phyloP scores from a whole-genome alignment of 2,888 invertebrate species.

The Sabellastarte sp. region DNA sequence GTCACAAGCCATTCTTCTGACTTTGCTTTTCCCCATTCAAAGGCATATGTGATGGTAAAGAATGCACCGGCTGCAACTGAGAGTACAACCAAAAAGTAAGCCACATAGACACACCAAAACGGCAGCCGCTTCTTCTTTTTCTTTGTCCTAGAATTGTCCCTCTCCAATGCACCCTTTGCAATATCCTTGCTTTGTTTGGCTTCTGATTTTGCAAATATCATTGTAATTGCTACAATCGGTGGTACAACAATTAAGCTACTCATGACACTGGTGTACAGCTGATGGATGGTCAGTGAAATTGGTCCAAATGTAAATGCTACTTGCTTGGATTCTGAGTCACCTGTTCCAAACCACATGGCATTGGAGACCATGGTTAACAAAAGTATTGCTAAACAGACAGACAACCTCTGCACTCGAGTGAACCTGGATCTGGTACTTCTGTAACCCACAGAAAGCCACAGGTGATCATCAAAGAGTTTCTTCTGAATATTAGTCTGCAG shows the following conservation, averaged over 20 bases:
- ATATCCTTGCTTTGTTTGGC: too few species aligned
- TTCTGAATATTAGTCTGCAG: slow-evolving; percentile 15
- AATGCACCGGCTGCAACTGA: too few species aligned
- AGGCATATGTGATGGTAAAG: too few species aligned
- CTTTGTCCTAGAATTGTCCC: too few species aligned
- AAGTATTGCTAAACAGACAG: slow-evolving; percentile 36
- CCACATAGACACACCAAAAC: too few species aligned
- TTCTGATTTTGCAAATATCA: slow-evolving; percentile 29
- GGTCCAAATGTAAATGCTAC: slow-evolving; percentile 19
- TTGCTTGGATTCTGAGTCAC: neutral
- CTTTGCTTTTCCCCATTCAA: too few species aligned
- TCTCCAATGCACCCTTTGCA: too few species aligned
- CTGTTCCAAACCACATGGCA: slow-evolving; percentile 34
- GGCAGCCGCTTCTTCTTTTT: too few species aligned
- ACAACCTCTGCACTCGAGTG: slow-evolving; percentile 48
- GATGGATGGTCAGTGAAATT: slow-evolving; percentile 21
- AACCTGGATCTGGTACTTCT: slow-evolving; percentile 54
- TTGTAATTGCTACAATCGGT: slow-evolving; percentile 28
- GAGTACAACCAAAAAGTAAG: too few species aligned
- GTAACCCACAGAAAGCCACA: slow-evolving; percentile 61
- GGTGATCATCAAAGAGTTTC: slow-evolving; percentile 51
- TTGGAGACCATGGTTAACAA: slow-evolving; percentile 41
- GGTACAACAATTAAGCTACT: slow-evolving; percentile 36
- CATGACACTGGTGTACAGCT: slow-evolving; percentile 35
- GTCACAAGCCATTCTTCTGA: too few species aligned